These are phyloP conservation scores for Mamestra brassicae DNA, from an alignment of 2,888 invertebrate genomes.

Conservation along the genomic window DNA sequence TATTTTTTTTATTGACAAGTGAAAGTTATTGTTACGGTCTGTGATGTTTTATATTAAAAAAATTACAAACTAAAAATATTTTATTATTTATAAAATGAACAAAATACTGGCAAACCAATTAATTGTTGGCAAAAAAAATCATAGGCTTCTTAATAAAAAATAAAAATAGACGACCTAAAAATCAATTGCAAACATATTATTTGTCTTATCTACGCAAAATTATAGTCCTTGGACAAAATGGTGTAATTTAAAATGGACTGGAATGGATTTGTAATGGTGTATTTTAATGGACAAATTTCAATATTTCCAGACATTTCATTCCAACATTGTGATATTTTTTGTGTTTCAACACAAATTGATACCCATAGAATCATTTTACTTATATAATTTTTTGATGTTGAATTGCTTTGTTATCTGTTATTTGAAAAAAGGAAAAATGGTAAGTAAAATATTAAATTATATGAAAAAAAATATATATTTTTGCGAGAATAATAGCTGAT, in stretches of 20 bases:
- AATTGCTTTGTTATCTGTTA: not conserved
- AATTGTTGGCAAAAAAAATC: no score
- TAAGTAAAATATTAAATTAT: not conserved
- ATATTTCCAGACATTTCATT: slow-evolving; percentile 5
- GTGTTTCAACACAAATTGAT: not conserved
- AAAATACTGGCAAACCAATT: no score
- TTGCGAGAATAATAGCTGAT: no score
- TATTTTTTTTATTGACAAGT: not conserved
- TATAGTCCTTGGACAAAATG: not conserved
- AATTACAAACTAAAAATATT: no score
- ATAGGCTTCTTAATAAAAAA: slow-evolving; percentile 2
- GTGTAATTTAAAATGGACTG: no score
- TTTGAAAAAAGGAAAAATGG: not conserved
- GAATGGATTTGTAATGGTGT: no score
- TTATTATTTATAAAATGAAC: no score
- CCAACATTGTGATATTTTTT: not conserved
- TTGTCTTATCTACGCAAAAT: no score
- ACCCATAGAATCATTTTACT: not conserved
- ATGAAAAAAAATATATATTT: not conserved
- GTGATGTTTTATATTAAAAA: not conserved
- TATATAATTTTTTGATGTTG: not conserved
- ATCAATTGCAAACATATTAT: slow-evolving; percentile 12
- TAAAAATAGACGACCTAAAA: not conserved
- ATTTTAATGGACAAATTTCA: not conserved
- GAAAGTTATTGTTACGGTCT: not conserved